phyloP scores from a whole-genome alignment of 2,113 vertebrate genomes.

The Coregonus clupeaformis region DNA sequence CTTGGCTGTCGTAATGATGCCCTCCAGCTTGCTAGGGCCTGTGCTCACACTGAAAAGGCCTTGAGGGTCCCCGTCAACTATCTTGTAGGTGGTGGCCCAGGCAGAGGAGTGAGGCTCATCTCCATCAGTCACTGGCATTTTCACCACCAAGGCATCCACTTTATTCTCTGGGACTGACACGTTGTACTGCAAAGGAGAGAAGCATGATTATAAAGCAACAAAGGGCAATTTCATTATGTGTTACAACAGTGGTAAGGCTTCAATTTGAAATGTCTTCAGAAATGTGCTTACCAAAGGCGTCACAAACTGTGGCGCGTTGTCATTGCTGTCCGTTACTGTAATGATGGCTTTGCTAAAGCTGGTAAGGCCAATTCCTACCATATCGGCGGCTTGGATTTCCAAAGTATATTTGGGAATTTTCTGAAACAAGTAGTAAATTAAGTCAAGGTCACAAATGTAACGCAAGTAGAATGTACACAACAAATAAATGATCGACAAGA shows the following conservation, averaged over 20 bases:
- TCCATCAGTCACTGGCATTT: slow-evolving; percentile 73
- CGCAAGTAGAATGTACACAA: neutral
- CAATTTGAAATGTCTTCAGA: neutral
- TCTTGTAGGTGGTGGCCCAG: slow-evolving; percentile 79
- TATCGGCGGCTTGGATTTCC: slow-evolving; percentile 76
- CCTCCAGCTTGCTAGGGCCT: slow-evolving; percentile 73
- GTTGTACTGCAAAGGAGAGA: slow-evolving; percentile 69
- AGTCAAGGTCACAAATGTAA: neutral
- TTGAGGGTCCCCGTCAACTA: slow-evolving; percentile 70
- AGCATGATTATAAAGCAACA: neutral
- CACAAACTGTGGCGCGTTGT: slow-evolving; percentile 79
- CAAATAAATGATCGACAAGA: neutral
- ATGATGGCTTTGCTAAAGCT: slow-evolving; percentile 70
- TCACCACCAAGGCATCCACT: slow-evolving; percentile 42
- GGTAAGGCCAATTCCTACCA: slow-evolving; percentile 60
- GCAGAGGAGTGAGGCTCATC: slow-evolving; percentile 73
- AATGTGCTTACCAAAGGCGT: slow-evolving; percentile 65
- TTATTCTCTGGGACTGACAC: slow-evolving; percentile 74
- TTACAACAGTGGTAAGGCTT: neutral
- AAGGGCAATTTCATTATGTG: neutral
- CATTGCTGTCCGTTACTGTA: slow-evolving; percentile 78
- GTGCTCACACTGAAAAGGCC: slow-evolving; percentile 75
- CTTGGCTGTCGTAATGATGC: slow-evolving; percentile 81
- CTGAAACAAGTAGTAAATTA: slow-evolving; percentile 59
- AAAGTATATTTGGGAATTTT: slow-evolving; percentile 78